Percentiles rank a stretch among this genome's conserved stretches.
These are phyloP conservation scores for Notarius lentiginosus DNA, from an alignment of 2,113 vertebrate genomes.

Conservation along the genomic window DNA sequence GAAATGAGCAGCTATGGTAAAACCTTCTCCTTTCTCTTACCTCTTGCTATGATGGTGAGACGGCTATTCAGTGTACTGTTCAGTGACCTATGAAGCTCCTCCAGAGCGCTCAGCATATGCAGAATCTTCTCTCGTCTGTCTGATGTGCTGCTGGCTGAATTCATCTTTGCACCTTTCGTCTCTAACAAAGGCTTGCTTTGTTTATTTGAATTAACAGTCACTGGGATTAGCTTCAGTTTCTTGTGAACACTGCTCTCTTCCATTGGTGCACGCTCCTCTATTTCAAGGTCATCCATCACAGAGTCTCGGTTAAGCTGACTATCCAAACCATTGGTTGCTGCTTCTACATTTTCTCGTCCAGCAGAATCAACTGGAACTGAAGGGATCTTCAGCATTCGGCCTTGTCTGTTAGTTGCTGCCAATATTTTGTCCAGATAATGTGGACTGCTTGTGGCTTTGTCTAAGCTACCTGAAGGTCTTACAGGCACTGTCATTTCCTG, in stretches of 20 bases:
- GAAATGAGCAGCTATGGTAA: background rate
- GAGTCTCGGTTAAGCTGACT: background rate
- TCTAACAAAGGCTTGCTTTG: background rate
- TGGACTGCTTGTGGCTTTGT: constrained; percentile 27
- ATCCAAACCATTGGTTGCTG: background rate
- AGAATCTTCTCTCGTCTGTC: constrained; percentile 60
- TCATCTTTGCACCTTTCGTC: background rate
- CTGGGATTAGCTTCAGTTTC: background rate
- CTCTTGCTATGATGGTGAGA: constrained; percentile 64
- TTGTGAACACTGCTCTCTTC: background rate
- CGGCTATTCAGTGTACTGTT: constrained; percentile 63
- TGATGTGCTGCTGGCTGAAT: background rate
- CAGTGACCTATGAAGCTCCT: constrained; percentile 61
- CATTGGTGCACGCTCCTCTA: background rate
- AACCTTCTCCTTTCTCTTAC: constrained; percentile 44
- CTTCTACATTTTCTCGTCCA: constrained; percentile 1
- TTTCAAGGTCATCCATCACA: background rate
- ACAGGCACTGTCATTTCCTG: constrained; percentile 21
- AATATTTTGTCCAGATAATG: constrained; percentile 15
- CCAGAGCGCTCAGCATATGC: constrained; percentile 68
- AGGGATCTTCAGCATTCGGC: constrained; percentile 4
- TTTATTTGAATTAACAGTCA: background rate
- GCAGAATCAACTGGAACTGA: constrained; percentile 10
- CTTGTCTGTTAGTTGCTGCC: background rate
- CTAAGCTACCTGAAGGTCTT: constrained; percentile 3